phyloP scores from a whole-genome alignment of 2,888 invertebrate genomes.

The Drosophila falleni region DNA sequence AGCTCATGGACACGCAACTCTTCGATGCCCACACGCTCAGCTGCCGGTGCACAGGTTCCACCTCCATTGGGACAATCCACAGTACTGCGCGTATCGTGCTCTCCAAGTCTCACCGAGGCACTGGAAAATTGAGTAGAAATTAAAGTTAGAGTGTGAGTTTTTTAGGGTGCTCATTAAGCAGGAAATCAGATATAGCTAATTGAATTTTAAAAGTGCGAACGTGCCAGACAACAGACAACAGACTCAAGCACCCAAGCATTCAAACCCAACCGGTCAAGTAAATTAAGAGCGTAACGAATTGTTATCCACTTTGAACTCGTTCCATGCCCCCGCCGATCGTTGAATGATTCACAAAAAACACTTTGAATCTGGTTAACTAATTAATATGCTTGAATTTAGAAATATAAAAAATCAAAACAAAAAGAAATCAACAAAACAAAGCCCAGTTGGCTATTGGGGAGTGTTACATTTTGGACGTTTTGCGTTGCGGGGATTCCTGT shows the following conservation, averaged over 20 bases:
- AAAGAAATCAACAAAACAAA: conserved; percentile 15
- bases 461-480: conserved; percentile 18
- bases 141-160: not conserved
- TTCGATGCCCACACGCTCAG: conserved; percentile 88
- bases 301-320: conserved; percentile 53
- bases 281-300: conserved; percentile 60
- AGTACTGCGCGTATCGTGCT: conserved; percentile 78
- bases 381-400: conserved; percentile 54
- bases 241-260: conserved; percentile 18
- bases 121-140: conserved; percentile 57
- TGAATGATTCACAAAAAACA: conserved; percentile 60
- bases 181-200: conserved; percentile 62
- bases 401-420: conserved; percentile 17
- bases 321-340: conserved; percentile 1
- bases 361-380: conserved; percentile 65
- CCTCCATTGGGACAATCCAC: conserved; percentile 83
- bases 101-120: conserved; percentile 80
- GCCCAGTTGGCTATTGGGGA: not conserved
- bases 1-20: conserved; percentile 88
- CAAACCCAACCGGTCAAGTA: conserved; percentile 30
- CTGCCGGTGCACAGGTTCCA: conserved; percentile 86
- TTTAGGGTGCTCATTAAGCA: conserved; percentile 35
- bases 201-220: conserved; percentile 62
- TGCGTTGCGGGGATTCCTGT: conserved; percentile 60
- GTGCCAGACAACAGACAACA: conserved; percentile 28